Evolutionary conservation across 2,888 invertebrate genomes (phyloP), one percentile per base, ranked within the genome.

Genomic region (Odontomyia ornata): DNA sequence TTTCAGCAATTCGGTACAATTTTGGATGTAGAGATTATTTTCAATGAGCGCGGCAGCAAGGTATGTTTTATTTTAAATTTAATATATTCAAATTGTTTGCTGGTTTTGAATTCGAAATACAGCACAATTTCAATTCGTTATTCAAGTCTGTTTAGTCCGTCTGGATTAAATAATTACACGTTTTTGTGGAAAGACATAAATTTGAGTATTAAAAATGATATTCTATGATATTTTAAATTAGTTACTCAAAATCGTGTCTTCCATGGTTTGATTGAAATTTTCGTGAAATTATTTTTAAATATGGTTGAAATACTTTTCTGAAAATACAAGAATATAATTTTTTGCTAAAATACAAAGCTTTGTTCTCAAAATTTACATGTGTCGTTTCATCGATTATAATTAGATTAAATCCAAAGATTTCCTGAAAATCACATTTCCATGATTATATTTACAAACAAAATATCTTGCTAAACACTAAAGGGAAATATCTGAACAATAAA

Each of bases 1-100:
- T 92, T 93, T 86, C 91, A 98, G 97, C 97, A 98, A 94, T 99
- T 95, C 90, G 99, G 99, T 87, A 93, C 95, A 85, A 99, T 99
- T 88, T 92, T 98, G 88, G 99, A 99, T 90, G 99, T 98, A 89
- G 99, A 99, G 92, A 99, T 99, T 86, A 99, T 99, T 88, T 99
- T 99, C 92, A 99, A 99, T 89, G 99, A 99, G 90, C 92, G 99
- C 83, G 99, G 99, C 88, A 98, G 98, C 84, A 99, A 99, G 97
- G 99, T 99, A 94, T 93, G 96, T 88, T 47, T 25, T 25, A 25
- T 60, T 60, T 60, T 5, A 11, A n/a, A 60, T 60, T 60, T 60
- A 23, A 1, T n/a, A 23, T 5, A 60, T 11, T 60, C 23, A 56
- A 67, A 79, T 78, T 80, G 71, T 80, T 80, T 52, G 25, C 30